Evolutionary conservation across 2,113 vertebrate species (phyloP).

Genomic region (Cyphomyrus discorhynchus): DNA sequence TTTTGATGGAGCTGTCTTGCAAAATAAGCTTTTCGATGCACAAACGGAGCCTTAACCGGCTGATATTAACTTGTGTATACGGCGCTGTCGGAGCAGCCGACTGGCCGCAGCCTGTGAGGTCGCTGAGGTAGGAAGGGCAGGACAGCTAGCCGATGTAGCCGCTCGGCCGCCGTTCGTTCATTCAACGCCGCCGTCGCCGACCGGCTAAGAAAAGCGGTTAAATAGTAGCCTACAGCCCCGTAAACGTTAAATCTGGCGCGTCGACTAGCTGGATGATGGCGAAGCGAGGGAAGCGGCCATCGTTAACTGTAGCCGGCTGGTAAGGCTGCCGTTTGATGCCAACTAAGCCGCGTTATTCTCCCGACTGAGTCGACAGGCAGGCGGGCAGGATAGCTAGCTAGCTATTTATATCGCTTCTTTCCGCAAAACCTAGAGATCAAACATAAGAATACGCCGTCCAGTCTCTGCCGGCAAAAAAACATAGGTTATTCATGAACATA

Average conservation of each 20-base stretch:
- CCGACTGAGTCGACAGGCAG: background rate
- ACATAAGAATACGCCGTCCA: conserved; percentile 46
- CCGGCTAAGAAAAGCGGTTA: background rate
- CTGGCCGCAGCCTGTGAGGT: background rate
- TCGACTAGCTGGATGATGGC: background rate
- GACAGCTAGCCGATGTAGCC: background rate
- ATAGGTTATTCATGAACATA: background rate
- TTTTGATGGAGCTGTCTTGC: conserved; percentile 8
- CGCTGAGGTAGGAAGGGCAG: background rate
- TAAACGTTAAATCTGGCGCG: background rate
- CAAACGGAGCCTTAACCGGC: background rate
- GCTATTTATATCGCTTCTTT: conserved; percentile 39
- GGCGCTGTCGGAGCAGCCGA: background rate
- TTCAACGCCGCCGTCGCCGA: background rate
- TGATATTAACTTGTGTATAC: background rate
- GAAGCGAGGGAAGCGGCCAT: background rate
- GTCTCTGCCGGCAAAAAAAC: conserved; percentile 19
- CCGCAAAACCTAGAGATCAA: conserved; percentile 30
- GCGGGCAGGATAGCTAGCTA: background rate
- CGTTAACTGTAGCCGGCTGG: background rate
- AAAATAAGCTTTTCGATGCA: background rate
- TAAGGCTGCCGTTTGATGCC: conserved; percentile 1
- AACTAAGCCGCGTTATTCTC: background rate
- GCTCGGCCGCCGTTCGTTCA: background rate
- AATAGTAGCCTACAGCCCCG: background rate